A percentile compares a stretch with the other conserved stretches of the same genome.
Evolutionary conservation across 2,113 vertebrate genomes (phyloP).

Genomic region (Phrynocephalus versicolor): DNA sequence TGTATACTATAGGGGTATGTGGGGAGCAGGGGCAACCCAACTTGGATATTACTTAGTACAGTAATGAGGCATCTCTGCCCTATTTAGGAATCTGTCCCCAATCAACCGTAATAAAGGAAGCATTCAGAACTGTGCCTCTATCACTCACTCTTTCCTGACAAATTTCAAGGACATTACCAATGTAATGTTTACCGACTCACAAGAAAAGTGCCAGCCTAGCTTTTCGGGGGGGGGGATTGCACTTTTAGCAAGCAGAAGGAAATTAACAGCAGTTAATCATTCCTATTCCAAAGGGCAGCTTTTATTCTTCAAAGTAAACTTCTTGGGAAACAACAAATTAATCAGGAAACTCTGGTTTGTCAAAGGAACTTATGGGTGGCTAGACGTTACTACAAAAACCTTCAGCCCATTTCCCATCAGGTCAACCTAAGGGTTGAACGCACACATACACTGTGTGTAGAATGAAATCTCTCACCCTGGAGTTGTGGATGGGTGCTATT

Average conservation of each 20-base stretch:
- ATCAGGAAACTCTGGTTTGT: not conserved
- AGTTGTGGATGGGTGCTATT: not conserved
- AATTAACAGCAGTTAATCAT: not conserved
- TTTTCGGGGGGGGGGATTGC: not conserved
- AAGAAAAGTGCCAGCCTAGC: not conserved
- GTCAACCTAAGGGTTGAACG: not conserved
- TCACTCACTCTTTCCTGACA: constrained; percentile 11
- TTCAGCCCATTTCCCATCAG: not conserved
- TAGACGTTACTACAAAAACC: not conserved
- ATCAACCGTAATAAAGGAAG: not conserved
- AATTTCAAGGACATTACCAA: constrained; percentile 14
- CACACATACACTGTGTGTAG: not conserved
- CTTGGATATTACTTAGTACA: not conserved
- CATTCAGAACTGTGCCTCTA: not conserved
- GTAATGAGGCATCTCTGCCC: not conserved
- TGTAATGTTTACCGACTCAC: not conserved
- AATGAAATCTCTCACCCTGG: not conserved
- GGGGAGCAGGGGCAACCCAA: not conserved
- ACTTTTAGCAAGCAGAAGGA: constrained; percentile 2
- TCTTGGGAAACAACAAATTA: not conserved
- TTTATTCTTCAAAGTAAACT: not conserved
- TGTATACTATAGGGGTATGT: not conserved
- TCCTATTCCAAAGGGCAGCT: not conserved
- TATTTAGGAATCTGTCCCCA: not conserved
- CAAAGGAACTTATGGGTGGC: not conserved